Base-by-base conservation (phyloP, 2,113 vertebrate genomes). In the Labrus mixtus region DNA sequence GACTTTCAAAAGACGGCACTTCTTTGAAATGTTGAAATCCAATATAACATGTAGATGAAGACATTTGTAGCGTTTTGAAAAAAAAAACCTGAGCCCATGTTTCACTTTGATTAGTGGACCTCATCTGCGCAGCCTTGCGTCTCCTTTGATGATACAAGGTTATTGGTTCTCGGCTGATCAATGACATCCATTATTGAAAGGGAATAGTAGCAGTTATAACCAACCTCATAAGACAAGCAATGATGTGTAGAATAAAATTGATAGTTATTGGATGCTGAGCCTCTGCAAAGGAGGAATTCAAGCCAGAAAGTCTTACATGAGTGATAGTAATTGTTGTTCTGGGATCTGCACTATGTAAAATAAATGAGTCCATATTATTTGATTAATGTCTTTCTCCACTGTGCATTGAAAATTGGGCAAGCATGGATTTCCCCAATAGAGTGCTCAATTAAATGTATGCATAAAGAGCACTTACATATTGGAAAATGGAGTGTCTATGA, bases 81-180 rank as follows among this genome's bases (percentile, higher is more conserved):
- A 29, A 29, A 29, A 17, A 68, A 55, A 57, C 36, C 23, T 11
- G 54, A 61, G 33, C 20, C 16, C 39, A 54, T 51, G 39, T 63
- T 43, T 46, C 39, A n/a, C 41, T 73, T 60, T 56, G 51, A 72
- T 76, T 20, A 45, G n/a, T 59, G 41, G 33, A 65, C 46, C 33
- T 37, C 9, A 23, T 62, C 56, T 71, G 29, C 50, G 29, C 29
- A 37, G 56, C 22, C 50, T 22, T 22, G 16, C 4, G 2, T 33
- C 8, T 68, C 59, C 57, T 67, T 70, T 68, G 8, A 37, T 57
- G 72, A 57, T 48, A 16, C 39, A 48, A 68, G 62, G 67, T 81
- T 67, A 43, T 6, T 74, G 15, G 43, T 39, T 62, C 29, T 59
- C 17, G 11, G 39, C 33, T 68, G 60, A 83, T 85, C 68, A 80